phyloP scores from a whole-genome alignment of 2,888 invertebrate species.

The Selenia dentaria region DNA sequence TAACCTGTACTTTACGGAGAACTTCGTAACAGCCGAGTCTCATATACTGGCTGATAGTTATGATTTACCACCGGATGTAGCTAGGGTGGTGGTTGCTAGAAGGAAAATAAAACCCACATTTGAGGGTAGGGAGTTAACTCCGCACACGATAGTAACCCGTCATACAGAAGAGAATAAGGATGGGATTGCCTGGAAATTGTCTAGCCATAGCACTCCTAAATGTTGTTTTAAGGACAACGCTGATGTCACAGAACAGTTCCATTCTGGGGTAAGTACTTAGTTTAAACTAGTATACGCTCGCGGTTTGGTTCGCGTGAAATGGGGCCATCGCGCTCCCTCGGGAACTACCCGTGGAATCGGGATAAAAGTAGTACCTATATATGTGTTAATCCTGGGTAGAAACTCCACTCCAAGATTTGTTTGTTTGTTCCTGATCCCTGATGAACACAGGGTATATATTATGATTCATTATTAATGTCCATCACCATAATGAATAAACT shows the following conservation, averaged over 20 bases:
- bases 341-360: too few species aligned
- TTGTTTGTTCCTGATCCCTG: too few species aligned
- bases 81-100: slow-evolving; percentile 45
- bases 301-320: too few species aligned
- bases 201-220: slow-evolving; percentile 60
- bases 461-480: too few species aligned
- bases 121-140: slow-evolving; percentile 40
- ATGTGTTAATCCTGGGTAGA: too few species aligned
- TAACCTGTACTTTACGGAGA: slow-evolving; percentile 73
- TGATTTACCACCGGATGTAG: slow-evolving; percentile 58
- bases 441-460: too few species aligned
- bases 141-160: slow-evolving; percentile 37
- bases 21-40: slow-evolving; percentile 64
- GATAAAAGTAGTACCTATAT: too few species aligned
- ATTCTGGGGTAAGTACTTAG: slow-evolving; percentile 58
- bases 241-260: slow-evolving; percentile 56
- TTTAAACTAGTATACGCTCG: too few species aligned
- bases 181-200: slow-evolving; percentile 44
- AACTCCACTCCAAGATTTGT: too few species aligned
- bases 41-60: slow-evolving; percentile 49
- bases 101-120: slow-evolving; percentile 54
- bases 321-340: too few species aligned
- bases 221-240: slow-evolving; percentile 21
- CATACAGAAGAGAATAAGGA: slow-evolving; percentile 27
- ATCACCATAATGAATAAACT: too few species aligned